These are phyloP conservation scores for Petrocephalus sullivani DNA, from an alignment of 2,797 vertebrate species.

Conservation along the genomic window DNA sequence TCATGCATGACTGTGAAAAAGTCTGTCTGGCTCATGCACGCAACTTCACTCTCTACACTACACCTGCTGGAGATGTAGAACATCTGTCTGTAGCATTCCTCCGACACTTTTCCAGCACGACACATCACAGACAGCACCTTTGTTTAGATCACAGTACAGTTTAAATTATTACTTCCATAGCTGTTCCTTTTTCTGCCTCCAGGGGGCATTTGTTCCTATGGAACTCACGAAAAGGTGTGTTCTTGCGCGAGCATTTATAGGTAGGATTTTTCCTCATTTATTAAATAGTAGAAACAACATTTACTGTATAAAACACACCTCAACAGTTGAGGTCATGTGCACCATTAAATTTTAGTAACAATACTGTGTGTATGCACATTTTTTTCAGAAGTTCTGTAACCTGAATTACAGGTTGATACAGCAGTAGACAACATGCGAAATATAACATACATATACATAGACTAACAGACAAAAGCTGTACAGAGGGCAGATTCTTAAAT, in stretches of 20 bases:
- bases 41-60: background rate
- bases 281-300: background rate
- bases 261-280: background rate
- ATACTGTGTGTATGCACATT: background rate
- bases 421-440: background rate
- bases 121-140: background rate
- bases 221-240: background rate
- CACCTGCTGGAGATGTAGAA: background rate
- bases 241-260: background rate
- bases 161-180: background rate
- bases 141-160: background rate
- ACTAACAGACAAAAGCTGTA: background rate
- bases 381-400: background rate
- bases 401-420: background rate
- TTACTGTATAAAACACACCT: background rate
- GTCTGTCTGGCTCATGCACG: background rate
- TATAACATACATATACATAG: background rate
- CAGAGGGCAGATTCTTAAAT: background rate
- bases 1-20: background rate
- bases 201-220: background rate
- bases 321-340: background rate
- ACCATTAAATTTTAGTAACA: background rate
- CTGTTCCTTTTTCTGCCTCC: constrained; percentile 1
- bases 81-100: background rate
- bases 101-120: background rate